Conservation (phyloP, 2,888 invertebrate species). For the Xestobium rufovillosum region DNA sequence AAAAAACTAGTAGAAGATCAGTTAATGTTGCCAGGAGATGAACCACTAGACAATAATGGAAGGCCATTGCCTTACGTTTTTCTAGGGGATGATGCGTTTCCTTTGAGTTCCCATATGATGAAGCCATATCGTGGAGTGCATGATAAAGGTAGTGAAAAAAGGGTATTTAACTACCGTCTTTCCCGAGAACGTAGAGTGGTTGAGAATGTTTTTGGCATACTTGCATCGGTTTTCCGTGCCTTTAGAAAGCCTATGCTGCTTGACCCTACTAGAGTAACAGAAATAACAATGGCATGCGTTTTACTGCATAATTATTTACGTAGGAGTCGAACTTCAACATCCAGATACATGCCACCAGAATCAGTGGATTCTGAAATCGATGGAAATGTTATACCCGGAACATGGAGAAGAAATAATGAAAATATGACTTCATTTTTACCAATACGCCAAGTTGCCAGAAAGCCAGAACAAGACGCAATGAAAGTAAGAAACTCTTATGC, state of each 20-base stretch:
- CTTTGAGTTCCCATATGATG: constrained; percentile 20
- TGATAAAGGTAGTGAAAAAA: constrained; percentile 17
- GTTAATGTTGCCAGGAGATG: constrained; percentile 15
- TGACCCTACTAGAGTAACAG: too few species aligned
- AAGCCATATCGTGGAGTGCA: constrained; percentile 23
- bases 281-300: too few species aligned
- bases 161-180: constrained; percentile 24
- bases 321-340: too few species aligned
- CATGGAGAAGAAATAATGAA: constrained; percentile 14
- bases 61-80: too few species aligned
- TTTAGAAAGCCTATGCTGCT: constrained; percentile 19
- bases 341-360: constrained; percentile 20
- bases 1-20: constrained; percentile 16
- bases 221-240: constrained; percentile 21
- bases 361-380: constrained; percentile 16
- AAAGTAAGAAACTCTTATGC: constrained; percentile 10
- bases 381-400: too few species aligned
- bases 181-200: constrained; percentile 18
- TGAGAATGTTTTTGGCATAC: constrained; percentile 23
- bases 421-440: constrained; percentile 8
- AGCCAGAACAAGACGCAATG: constrained; percentile 7
- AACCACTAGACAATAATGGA: constrained; percentile 11
- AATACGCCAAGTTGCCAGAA: constrained; percentile 11
- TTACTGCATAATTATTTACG: too few species aligned
- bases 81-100: constrained; percentile 24